Base-by-base conservation (phyloP, 2,797 vertebrate species). In the Chelidonichthys spinosus region DNA sequence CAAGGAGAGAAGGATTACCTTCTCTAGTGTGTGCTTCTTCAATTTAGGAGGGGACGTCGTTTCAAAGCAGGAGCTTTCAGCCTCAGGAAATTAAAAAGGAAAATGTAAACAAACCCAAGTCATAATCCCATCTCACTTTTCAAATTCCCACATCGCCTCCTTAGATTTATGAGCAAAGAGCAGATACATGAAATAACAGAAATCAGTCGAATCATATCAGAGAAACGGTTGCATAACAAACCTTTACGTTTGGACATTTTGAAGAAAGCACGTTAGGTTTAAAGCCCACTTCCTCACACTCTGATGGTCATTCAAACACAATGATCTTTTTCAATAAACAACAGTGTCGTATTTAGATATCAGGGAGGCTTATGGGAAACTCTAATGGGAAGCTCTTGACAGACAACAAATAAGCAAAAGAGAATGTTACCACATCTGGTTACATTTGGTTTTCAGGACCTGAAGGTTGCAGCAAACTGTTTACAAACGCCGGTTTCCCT, bases 31-130 rank as follows among this genome's bases (percentile, higher is more conserved):
- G 78, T 74, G 80, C 81, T 81, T 86, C 86, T 87, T 83, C 78
- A 73, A 84, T 85, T 90, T 89, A 77, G 82, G 44, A 50, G 79
- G 76, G 77, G 93, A 92, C 93, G 90, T 91, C 86, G 90, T 94
- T 87, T 88, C 91, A 96, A 95, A 96, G 94, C 92, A 89, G 91
- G 90, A 94, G 93, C 95, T 91, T 96, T 94, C 94, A 94, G 92
- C 94, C 92, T 94, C 97, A 98, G 97, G 97, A 99, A 97, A 98
- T 98, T 97, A 97, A 98, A 98, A 95, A 95, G 92, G 94, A 96
- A 98, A 97, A 91, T 96, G 95, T 96, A 98, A 98, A 98, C 96
- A 97, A 96, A 94, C 93, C 93, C 84, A 88, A 90, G 92, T 94
- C 92, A 94, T 93, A 90, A 92, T 90, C 92, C 93, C 91, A 87